Percentiles rank a stretch among this genome's conserved stretches.
Conservation (phyloP, 2,113 vertebrate genomes). For the Ictidomys tridecemlineatus region DNA sequence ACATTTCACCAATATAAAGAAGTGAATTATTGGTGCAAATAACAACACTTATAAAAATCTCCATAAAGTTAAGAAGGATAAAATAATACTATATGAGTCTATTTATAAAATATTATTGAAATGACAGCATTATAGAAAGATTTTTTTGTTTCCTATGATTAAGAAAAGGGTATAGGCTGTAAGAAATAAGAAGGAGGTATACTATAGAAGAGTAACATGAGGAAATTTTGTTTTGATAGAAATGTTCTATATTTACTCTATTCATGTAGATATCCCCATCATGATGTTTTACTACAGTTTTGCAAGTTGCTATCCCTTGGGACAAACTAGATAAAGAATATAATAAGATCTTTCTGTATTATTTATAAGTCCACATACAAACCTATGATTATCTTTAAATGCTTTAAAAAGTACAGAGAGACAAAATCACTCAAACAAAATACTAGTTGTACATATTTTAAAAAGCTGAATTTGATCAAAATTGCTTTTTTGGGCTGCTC, state of each 20-base stretch:
- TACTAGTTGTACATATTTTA: not conserved
- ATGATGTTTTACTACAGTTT: not conserved
- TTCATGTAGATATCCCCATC: not conserved
- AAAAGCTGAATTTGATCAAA: not conserved
- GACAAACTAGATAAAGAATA: not conserved
- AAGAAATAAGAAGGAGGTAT: not conserved
- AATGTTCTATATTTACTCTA: not conserved
- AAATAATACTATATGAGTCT: not conserved
- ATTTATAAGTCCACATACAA: not conserved
- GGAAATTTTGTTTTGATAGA: not conserved
- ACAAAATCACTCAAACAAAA: not conserved
- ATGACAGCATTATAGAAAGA: not conserved
- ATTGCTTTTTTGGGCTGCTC: not conserved
- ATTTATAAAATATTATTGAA: not conserved
- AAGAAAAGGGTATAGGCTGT: not conserved
- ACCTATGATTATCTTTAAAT: not conserved
- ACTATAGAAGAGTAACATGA: not conserved
- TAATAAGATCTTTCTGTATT: not conserved
- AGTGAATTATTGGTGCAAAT: not conserved
- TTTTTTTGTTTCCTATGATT: not conserved
- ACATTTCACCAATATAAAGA: not conserved
- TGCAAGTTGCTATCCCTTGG: not conserved
- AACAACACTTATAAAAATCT: not conserved
- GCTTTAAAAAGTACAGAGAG: not conserved
- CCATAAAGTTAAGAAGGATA: not conserved